Evolutionary conservation across 2,113 vertebrate genomes (phyloP), one percentile per base, ranked within the genome.

Genomic region (Muscicapa adusta): DNA sequence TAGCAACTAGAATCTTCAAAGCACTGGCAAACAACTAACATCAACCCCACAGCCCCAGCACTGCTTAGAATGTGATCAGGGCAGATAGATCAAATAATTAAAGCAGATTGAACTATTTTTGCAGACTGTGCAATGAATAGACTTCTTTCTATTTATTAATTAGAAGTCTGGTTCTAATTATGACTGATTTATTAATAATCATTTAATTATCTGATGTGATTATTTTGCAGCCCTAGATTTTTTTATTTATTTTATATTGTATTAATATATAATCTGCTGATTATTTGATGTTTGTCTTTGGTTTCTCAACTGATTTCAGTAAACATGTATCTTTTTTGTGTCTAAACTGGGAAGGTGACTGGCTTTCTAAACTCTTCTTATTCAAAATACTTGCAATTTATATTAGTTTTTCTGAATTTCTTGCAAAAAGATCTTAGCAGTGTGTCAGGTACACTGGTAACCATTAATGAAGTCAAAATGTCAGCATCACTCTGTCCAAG

Each of bases 201-300:
- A 42, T 70, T 76, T 91, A 13, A 57, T 70, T 63, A 76, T 18
- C 38, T 73, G 20, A 38, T 74, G 12, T 58, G 63, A 72, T 82
- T 82, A 25, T 73, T 60, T 80, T 90, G 26, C 58, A 83, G 60
- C 33, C 19, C 14, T 68, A 58, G 28, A 85, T 90, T 29, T 60
- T 76, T 90, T 76, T 71, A 74, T n/a, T 3, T 2, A 5, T n/a
- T 43, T 91, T 91, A 25, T 74, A n/a, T 34, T 53, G 7, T 43
- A 42, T 83, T 83, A 38, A 28, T 63, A 17, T 62, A 19, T 68
- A 78, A 73, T 72, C 18, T 76, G 6, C 22, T 53, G n/a, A 70
- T 72, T 93, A 82, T 66, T 86, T 94, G 34, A 38, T 62, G 77
- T 28, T 58, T 83, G 29, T 22, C 16, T 94, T 79, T 40, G 20